These are phyloP conservation scores for Lasioglossum zephyrum DNA, from an alignment of 2,888 invertebrate genomes.

Conservation along the genomic window DNA sequence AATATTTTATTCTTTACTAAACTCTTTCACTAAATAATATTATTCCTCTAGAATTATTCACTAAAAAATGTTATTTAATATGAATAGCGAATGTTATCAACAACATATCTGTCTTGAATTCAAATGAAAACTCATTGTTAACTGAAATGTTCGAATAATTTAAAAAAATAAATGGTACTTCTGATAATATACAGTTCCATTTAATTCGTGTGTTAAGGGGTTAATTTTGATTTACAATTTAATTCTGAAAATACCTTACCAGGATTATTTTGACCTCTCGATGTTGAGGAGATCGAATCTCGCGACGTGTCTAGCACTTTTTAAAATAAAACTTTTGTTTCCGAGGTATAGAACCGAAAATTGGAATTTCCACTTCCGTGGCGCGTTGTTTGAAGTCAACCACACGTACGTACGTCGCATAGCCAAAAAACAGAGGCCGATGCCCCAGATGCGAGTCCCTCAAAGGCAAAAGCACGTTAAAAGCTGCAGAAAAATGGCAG, in stretches of 20 bases:
- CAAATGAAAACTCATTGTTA: too few relatives aligned
- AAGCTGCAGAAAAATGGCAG: constrained; percentile 4
- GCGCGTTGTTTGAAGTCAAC: neutral
- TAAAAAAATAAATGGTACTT: neutral
- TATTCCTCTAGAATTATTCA: too few relatives aligned
- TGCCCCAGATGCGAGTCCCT: neutral
- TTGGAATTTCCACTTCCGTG: neutral
- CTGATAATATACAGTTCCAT: neutral
- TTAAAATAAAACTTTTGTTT: neutral
- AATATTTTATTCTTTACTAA: too few relatives aligned
- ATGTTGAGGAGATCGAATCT: neutral
- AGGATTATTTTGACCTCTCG: neutral
- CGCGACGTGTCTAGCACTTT: neutral
- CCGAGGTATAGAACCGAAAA: neutral
- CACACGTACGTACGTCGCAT: neutral
- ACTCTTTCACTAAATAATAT: too few relatives aligned
- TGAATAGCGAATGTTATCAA: too few relatives aligned
- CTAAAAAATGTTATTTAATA: too few relatives aligned
- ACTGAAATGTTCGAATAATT: neutral
- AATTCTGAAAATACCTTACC: neutral
- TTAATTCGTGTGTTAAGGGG: neutral
- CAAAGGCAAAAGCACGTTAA: neutral
- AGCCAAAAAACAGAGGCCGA: neutral
- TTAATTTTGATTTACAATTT: neutral
- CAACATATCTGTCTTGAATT: neutral